phyloP scores from a whole-genome alignment of 2,888 invertebrate genomes.

The Aleiodes alternator region DNA sequence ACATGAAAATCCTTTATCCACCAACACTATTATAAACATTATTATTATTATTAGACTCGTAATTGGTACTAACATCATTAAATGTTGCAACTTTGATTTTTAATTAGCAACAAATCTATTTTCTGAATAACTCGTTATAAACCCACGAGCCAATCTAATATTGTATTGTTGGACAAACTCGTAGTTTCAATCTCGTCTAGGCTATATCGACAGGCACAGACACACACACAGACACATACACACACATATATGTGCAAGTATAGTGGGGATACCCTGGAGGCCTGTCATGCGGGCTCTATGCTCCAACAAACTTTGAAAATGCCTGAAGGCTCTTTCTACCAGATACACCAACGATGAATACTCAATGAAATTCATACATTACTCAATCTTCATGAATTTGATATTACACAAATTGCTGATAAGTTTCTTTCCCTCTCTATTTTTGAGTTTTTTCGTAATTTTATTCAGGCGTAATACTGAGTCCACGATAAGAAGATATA shows the following conservation, averaged over 20 bases:
- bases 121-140: slow-evolving; percentile 23
- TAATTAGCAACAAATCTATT: not conserved
- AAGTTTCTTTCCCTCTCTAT: not conserved
- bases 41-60: too few species aligned
- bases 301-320: slow-evolving; percentile 26
- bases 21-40: too few species aligned
- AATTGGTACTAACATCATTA: too few species aligned
- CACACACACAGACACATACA: too few species aligned
- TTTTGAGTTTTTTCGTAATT: too few species aligned
- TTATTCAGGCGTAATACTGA: too few species aligned
- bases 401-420: slow-evolving; percentile 4
- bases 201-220: slow-evolving; percentile 9
- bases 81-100: not conserved
- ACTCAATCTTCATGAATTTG: slow-evolving; percentile 13
- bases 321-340: slow-evolving; percentile 5
- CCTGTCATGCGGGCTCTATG: slow-evolving; percentile 13
- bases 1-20: too few species aligned
- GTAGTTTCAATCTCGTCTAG: slow-evolving; percentile 25
- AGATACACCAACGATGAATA: slow-evolving; percentile 17
- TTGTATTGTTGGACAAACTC: slow-evolving; percentile 26
- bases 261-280: slow-evolving; percentile 1
- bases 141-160: slow-evolving; percentile 15
- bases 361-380: slow-evolving; percentile 18
- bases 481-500: too few species aligned
- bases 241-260: not conserved